phyloP scores from a whole-genome alignment of 2,113 vertebrate genomes.

The Gymnorhina tibicen region DNA sequence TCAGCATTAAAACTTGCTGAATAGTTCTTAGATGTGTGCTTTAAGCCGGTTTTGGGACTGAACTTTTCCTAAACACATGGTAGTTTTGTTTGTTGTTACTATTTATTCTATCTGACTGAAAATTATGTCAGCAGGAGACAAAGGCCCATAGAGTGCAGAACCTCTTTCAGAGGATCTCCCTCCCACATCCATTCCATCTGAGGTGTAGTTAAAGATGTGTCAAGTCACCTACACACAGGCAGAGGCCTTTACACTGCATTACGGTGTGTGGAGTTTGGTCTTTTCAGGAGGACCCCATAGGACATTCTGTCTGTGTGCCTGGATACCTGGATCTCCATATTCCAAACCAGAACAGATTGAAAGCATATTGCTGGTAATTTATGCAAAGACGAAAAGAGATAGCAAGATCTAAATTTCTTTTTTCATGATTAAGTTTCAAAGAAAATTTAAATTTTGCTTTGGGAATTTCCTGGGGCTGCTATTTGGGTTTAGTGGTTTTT shows the following conservation, averaged over 20 bases:
- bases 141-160: background rate
- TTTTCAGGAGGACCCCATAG: background rate
- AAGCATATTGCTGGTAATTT: background rate
- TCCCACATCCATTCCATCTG: background rate
- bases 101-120: background rate
- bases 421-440: background rate
- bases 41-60: background rate
- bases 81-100: background rate
- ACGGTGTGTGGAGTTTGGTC: background rate
- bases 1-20: background rate
- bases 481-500: background rate
- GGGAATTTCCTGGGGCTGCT: background rate
- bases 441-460: background rate
- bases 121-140: background rate
- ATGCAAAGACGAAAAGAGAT: background rate
- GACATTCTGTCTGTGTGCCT: background rate
- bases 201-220: background rate
- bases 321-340: background rate
- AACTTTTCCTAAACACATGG: background rate
- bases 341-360: background rate
- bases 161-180: background rate
- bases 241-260: background rate
- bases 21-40: background rate
- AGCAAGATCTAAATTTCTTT: background rate
- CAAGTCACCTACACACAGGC: background rate